A percentile compares a stretch with the other conserved stretches of the same genome.
Evolutionary conservation across 2,113 vertebrate species (phyloP).

Genomic region (Urocitellus parryii): DNA sequence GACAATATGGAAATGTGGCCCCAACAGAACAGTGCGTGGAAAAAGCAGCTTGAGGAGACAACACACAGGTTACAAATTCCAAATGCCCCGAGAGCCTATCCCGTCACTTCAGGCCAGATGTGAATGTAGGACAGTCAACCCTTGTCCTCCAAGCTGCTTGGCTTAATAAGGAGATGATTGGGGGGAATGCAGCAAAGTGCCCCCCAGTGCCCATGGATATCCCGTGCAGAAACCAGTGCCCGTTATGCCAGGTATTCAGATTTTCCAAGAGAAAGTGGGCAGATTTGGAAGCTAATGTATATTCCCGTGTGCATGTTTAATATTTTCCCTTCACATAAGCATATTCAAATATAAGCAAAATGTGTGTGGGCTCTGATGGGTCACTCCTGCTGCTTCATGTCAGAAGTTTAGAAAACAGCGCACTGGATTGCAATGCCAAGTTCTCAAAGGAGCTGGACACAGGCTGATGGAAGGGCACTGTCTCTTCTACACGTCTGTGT

Average conservation of each 20-base stretch:
- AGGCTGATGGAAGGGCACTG: not conserved
- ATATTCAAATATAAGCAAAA: not conserved
- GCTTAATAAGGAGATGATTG: not conserved
- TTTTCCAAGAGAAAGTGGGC: not conserved
- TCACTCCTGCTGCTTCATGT: not conserved
- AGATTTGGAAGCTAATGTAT: not conserved
- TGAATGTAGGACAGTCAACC: not conserved
- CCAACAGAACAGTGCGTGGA: not conserved
- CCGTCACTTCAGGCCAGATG: not conserved
- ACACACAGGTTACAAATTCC: not conserved
- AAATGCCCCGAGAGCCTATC: accelerated
- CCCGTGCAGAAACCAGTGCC: accelerated
- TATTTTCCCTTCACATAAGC: constrained; percentile 48
- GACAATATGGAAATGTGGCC: not conserved
- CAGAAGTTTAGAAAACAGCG: not conserved
- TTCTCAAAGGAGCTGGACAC: not conserved
- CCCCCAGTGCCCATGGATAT: accelerated
- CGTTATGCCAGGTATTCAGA: not conserved
- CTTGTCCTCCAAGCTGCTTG: not conserved
- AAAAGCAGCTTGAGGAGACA: not conserved
- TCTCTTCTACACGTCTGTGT: not conserved
- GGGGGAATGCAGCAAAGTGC: accelerated
- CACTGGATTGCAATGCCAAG: not conserved
- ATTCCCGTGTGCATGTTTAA: not conserved
- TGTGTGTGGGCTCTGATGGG: not conserved